Evolutionary conservation across 2,888 invertebrate genomes (phyloP), one percentile per base, ranked within the genome.

Genomic region (Rhagium mordax): DNA sequence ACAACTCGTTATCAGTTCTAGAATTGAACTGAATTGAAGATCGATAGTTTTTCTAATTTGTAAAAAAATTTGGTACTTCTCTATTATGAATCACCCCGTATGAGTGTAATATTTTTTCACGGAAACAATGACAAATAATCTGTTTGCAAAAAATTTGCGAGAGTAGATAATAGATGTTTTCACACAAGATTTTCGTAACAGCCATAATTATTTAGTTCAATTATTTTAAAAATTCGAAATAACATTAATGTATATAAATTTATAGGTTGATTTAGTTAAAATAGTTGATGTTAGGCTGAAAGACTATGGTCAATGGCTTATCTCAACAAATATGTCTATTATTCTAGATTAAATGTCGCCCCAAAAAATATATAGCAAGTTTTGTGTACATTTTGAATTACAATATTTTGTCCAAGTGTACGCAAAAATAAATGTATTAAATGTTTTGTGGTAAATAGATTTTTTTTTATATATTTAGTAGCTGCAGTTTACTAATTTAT

Each of bases 141-240:
- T 27, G 24, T 21, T 10, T 55, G 55, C 27, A 24, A 41, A 59
- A 59, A 59, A 59, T 41, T 59, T 18, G 5, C 18, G 29, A 18
- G 33, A 13, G 33, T 10, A 33, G 10, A 18, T 59, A 13, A 59
- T 10, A 33, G 10, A 33, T 33, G 18, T 41, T 53, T 53, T 65
- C 21, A 47, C 61, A 62, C n/a, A 41, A 41, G n/a, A 0, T 13
- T 24, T 55, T 2, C n/a, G n/a, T 55, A 59, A 33, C 18, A 29
- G 59, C 65, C 65, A 65, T 65, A 65, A 65, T 65, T 65, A 51
- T 53, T 53, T 65, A 53, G 65, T 65, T 53, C n/a, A 20, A 51
- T 64, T n/a, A 29, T 55, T 27, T 57, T n/a, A 24, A 27, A 57
- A 13, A 27, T 29, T 16, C n/a, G 10, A 27, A 51, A 20, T 53